Conservation (phyloP, 2,113 vertebrate species). For the Anguilla japonica region DNA sequence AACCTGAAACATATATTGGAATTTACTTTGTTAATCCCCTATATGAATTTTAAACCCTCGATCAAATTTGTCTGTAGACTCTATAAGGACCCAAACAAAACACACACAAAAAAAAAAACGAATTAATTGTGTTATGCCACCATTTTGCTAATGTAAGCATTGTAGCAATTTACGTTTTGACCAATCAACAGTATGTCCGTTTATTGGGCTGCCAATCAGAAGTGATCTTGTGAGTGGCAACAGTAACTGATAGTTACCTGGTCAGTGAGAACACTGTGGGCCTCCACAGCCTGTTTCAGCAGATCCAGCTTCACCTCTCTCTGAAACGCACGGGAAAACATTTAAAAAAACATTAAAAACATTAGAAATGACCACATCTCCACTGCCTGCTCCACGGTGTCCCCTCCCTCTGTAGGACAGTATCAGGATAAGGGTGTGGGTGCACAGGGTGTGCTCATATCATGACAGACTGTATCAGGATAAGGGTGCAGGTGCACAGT, state of each 20-base stretch:
- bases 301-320: conserved; percentile 68
- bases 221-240: neutral
- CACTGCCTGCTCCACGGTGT: neutral
- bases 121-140: neutral
- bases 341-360: neutral
- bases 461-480: neutral
- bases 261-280: conserved; percentile 66
- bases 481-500: neutral
- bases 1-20: too few species aligned
- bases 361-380: too few species aligned
- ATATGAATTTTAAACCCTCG: too few species aligned
- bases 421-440: neutral
- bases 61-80: too few species aligned
- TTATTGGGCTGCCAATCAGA: too few species aligned
- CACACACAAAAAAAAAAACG: neutral
- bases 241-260: conserved; percentile 54
- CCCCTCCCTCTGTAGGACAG: neutral
- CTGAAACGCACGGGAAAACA: conserved; percentile 51
- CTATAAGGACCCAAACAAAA: neutral
- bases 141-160: neutral
- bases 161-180: neutral
- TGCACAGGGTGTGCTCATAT: neutral
- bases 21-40: too few species aligned
- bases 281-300: conserved; percentile 66
- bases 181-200: too few species aligned